Evolutionary conservation across 2,888 invertebrate genomes (phyloP).

Genomic region (Sturmia bella): DNA sequence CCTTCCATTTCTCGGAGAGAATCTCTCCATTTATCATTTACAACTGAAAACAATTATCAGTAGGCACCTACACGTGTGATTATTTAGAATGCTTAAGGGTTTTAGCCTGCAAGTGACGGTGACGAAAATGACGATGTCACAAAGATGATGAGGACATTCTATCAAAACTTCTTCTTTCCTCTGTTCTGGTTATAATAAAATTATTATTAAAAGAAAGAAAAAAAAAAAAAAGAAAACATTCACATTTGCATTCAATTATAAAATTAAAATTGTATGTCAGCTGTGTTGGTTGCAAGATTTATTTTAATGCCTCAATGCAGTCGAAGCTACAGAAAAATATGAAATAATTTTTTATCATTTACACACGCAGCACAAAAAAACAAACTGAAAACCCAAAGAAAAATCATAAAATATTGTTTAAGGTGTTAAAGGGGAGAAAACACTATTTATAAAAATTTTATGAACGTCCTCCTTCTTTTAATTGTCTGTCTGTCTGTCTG

Average conservation of each 20-base stretch:
- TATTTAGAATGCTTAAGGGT: conserved; percentile 74
- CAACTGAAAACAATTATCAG: conserved; percentile 24
- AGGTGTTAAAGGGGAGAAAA: conserved; percentile 67
- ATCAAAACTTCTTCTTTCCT: conserved; percentile 8
- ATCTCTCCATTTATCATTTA: not conserved
- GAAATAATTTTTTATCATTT: conserved; percentile 55
- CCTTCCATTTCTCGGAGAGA: not conserved
- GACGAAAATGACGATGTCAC: conserved; percentile 43
- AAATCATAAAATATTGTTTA: conserved; percentile 73
- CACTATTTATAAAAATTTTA: conserved; percentile 35
- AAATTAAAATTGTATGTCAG: conserved; percentile 72
- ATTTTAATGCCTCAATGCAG: conserved; percentile 61
- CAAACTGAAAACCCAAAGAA: conserved; percentile 62
- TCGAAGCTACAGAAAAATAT: conserved; percentile 42
- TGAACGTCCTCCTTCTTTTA: conserved; percentile 8
- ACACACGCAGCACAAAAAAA: conserved; percentile 7
- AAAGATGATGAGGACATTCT: conserved; percentile 43
- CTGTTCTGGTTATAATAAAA: conserved; percentile 29
- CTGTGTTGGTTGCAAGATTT: conserved; percentile 74
- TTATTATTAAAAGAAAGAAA: conserved; percentile 16
- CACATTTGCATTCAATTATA: conserved; percentile 80
- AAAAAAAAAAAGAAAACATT: not conserved
- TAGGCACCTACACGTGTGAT: conserved; percentile 78
- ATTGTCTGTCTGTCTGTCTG: conserved; percentile 37
- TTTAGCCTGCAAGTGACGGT: conserved; percentile 11